These are phyloP conservation scores for Torymus auratus DNA, from an alignment of 2,888 invertebrate species.

Conservation along the genomic window DNA sequence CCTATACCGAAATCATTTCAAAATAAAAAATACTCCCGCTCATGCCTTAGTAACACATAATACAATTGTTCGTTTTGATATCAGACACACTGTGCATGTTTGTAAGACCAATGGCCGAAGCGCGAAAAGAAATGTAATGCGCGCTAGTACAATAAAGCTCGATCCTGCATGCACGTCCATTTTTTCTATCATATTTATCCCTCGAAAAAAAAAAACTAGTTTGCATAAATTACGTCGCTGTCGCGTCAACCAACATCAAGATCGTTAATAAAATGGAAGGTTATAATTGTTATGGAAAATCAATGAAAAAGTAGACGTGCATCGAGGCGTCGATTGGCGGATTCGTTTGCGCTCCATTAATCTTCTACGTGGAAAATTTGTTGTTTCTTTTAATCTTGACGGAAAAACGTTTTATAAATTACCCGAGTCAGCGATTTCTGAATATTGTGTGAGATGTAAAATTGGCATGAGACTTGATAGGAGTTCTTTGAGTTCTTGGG, in stretches of 20 bases:
- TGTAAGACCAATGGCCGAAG: conserved; percentile 32
- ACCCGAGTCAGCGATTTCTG: conserved; percentile 60
- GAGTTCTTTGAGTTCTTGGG: conserved; percentile 59
- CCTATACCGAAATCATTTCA: conserved; percentile 9
- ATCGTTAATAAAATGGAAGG: not conserved
- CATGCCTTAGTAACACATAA: conserved; percentile 54
- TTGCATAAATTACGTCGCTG: conserved; percentile 38
- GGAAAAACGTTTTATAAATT: conserved; percentile 57
- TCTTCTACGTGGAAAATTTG: conserved; percentile 32
- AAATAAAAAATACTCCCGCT: conserved; percentile 56
- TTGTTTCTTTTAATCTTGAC: conserved; percentile 27
- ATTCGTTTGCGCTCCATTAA: conserved; percentile 27
- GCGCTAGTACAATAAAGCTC: not conserved
- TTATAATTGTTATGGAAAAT: not conserved
- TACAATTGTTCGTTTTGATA: conserved; percentile 49
- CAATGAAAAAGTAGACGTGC: not conserved
- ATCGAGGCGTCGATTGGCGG: conserved; percentile 17
- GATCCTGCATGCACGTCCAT: conserved; percentile 7
- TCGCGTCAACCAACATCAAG: not conserved
- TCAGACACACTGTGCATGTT: conserved; percentile 53
- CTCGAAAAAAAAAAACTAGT: conserved; percentile 27
- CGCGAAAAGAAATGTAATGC: conserved; percentile 26
- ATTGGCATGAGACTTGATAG: conserved; percentile 71
- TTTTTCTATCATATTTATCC: conserved; percentile 24
- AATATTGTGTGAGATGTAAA: conserved; percentile 61